Evolutionary conservation across 2,113 vertebrate genomes (phyloP).

Genomic region (Micronycteris hirsuta): DNA sequence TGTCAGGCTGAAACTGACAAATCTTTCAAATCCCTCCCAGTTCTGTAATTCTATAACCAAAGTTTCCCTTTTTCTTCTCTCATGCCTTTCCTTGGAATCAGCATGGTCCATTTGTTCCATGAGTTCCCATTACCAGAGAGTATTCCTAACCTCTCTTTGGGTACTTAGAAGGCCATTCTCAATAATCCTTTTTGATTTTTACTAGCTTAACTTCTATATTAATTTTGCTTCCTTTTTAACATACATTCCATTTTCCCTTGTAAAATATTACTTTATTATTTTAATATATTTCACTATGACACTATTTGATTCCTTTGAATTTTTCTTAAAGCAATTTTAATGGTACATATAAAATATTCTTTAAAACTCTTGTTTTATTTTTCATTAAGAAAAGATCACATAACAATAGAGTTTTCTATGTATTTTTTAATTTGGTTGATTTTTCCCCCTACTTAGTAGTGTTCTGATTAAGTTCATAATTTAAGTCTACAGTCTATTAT

Average conservation of each 20-base stretch:
- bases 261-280: not conserved
- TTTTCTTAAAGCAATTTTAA: not conserved
- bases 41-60: not conserved
- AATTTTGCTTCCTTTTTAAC: not conserved
- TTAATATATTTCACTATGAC: not conserved
- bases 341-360: not conserved
- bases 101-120: not conserved
- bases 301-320: not conserved
- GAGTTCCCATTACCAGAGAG: not conserved
- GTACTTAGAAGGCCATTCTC: not conserved
- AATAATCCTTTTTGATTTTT: not conserved
- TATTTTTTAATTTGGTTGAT: not conserved
- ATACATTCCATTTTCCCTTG: not conserved
- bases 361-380: not conserved
- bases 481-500: not conserved
- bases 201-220: not conserved
- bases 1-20: not conserved
- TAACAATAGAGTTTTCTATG: not conserved
- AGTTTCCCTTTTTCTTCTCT: not conserved
- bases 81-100: not conserved
- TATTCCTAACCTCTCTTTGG: not conserved
- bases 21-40: not conserved
- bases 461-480: not conserved
- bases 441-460: not conserved
- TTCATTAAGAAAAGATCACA: not conserved